These are phyloP conservation scores for Neodiprion virginianus DNA, from an alignment of 1,140 invertebrate genomes.

Conservation along the genomic window DNA sequence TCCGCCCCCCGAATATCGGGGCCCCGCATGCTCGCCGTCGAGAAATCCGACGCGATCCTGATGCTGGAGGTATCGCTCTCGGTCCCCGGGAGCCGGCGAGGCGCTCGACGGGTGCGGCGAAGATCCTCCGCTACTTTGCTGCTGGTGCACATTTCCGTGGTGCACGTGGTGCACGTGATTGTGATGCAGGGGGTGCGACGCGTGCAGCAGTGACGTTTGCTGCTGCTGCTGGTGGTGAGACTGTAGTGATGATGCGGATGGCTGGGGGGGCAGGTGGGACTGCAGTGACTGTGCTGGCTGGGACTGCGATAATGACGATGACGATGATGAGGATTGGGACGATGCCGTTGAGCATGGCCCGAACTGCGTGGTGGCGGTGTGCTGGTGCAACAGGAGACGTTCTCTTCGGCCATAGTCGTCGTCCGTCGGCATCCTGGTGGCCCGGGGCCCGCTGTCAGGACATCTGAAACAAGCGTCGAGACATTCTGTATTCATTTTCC, in stretches of 20 bases:
- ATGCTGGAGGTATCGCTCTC: too few relatives aligned
- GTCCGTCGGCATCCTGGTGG: conserved; percentile 63
- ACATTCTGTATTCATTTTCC: neutral
- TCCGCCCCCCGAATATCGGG: neutral
- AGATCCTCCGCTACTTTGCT: neutral
- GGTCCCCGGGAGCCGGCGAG: neutral
- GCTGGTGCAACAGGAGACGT: conserved; percentile 61
- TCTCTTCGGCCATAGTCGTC: conserved; percentile 64
- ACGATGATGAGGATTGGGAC: conserved; percentile 12
- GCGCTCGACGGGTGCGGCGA: conserved; percentile 18
- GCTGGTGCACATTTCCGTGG: neutral
- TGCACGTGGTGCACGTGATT: neutral
- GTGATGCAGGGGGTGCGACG: neutral
- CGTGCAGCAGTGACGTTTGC: neutral
- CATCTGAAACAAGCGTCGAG: conserved; percentile 48
- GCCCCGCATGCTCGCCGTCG: neutral
- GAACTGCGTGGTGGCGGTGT: conserved; percentile 49
- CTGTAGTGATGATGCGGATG: neutral
- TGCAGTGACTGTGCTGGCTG: neutral
- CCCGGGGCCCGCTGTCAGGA: conserved; percentile 63
- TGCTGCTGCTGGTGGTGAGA: conserved; percentile 24
- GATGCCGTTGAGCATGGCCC: conserved; percentile 43
- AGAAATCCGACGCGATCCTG: neutral
- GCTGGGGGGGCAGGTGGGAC: conserved; percentile 22
- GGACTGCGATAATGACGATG: neutral